These are phyloP conservation scores for Rhodeus uyekii DNA, from an alignment of 2,797 vertebrate species.

Conservation along the genomic window DNA sequence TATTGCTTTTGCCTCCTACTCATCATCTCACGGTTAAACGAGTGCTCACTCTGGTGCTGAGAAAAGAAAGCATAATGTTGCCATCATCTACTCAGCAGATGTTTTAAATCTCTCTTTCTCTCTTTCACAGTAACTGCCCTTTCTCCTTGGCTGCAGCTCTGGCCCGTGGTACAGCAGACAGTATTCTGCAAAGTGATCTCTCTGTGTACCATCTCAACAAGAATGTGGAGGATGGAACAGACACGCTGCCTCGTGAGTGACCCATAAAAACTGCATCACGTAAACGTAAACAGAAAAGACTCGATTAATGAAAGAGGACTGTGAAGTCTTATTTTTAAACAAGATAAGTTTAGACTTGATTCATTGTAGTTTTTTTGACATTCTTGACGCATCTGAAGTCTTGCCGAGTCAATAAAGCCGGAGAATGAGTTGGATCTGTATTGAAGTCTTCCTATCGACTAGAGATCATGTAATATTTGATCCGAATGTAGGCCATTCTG, in stretches of 20 bases:
- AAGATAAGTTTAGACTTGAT: background rate
- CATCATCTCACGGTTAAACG: background rate
- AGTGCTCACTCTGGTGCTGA: background rate
- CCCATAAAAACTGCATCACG: background rate
- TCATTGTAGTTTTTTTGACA: conserved; percentile 1
- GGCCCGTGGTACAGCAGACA: conserved; percentile 90
- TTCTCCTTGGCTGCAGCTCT: conserved; percentile 94
- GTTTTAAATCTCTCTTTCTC: conserved; percentile 25
- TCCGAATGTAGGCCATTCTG: conserved; percentile 57
- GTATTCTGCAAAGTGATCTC: conserved; percentile 90
- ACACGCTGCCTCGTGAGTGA: conserved; percentile 89
- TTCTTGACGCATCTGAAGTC: conserved; percentile 6
- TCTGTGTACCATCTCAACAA: conserved; percentile 84
- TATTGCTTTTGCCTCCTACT: conserved; percentile 14
- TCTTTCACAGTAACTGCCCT: conserved; percentile 80
- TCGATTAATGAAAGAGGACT: background rate
- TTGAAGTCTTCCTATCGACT: conserved; percentile 34
- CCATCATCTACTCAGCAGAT: background rate
- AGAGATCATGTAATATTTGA: conserved; percentile 21
- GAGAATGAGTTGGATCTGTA: conserved; percentile 2
- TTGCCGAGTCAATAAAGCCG: background rate
- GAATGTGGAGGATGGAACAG: conserved; percentile 83
- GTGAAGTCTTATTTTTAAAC: background rate
- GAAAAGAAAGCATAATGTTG: conserved; percentile 21
- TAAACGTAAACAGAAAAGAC: background rate